A percentile compares a stretch with the other conserved stretches of the same genome.
Conservation (phyloP, 1,140 invertebrate species). For the Andricus grossulariae region DNA sequence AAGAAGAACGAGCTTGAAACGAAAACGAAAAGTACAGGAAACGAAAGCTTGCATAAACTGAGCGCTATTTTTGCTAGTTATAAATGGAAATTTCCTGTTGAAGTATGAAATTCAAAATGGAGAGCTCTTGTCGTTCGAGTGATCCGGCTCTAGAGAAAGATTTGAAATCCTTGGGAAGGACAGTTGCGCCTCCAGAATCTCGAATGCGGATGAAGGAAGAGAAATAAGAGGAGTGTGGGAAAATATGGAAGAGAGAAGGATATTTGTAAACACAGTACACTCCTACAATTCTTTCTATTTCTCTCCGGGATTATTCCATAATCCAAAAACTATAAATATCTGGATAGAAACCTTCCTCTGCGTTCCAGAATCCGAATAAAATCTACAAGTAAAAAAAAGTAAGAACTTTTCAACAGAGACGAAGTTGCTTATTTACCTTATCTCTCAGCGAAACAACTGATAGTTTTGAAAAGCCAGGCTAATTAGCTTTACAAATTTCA, state of each 20-base stretch:
- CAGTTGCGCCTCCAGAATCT: slow-evolving; percentile 33
- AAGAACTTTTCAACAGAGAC: slow-evolving; percentile 49
- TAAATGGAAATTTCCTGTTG: slow-evolving; percentile 58
- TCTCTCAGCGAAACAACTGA: background rate
- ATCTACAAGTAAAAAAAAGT: slow-evolving; percentile 65
- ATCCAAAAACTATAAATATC: slow-evolving; percentile 74
- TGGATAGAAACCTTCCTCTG: slow-evolving; percentile 50
- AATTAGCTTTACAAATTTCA: background rate
- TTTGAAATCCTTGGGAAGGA: slow-evolving; percentile 55
- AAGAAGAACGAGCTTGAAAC: background rate
- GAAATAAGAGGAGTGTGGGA: slow-evolving; percentile 44
- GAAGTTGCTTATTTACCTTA: slow-evolving; percentile 53
- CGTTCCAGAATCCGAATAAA: slow-evolving; percentile 54
- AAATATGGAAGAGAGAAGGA: slow-evolving; percentile 51
- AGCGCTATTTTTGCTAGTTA: slow-evolving; percentile 43
- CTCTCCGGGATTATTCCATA: slow-evolving; percentile 67
- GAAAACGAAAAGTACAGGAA: background rate
- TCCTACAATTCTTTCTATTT: slow-evolving; percentile 54
- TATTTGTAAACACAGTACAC: slow-evolving; percentile 69
- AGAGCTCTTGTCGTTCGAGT: slow-evolving; percentile 61
- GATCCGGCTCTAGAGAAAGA: slow-evolving; percentile 61
- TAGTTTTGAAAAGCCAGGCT: background rate
- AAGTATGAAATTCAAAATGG: slow-evolving; percentile 62
- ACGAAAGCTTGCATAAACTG: background rate
- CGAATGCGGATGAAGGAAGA: slow-evolving; percentile 32